Conservation (phyloP, 2,797 vertebrate genomes). For the Epinephelus awoara region DNA sequence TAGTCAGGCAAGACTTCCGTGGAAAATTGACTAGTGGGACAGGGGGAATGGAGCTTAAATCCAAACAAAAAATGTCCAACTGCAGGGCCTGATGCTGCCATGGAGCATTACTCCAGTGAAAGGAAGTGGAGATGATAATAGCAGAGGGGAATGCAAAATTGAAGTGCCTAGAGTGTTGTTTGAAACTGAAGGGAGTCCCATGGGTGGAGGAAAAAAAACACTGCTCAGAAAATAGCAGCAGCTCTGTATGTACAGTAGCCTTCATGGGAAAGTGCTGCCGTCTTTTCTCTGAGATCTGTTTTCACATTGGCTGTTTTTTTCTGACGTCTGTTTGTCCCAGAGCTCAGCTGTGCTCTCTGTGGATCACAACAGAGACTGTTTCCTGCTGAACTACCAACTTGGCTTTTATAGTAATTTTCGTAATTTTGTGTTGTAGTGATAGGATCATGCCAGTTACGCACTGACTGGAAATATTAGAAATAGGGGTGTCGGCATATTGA, state of each 20-base stretch:
- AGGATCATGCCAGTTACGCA: too few species aligned
- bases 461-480: too few species aligned
- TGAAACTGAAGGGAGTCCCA: slow-evolving; percentile 49
- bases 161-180: slow-evolving; percentile 50
- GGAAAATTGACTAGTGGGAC: slow-evolving; percentile 46
- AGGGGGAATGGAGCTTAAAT: slow-evolving; percentile 25
- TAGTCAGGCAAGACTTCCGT: slow-evolving; percentile 32
- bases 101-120: slow-evolving; percentile 15
- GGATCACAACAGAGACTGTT: background rate
- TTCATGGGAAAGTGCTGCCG: slow-evolving; percentile 74
- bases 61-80: slow-evolving; percentile 31
- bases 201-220: slow-evolving; percentile 45
- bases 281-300: slow-evolving; percentile 14
- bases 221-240: slow-evolving; percentile 55
- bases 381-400: too few species aligned
- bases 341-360: background rate
- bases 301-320: slow-evolving; percentile 14
- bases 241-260: slow-evolving; percentile 3
- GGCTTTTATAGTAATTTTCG: too few species aligned
- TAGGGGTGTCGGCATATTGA: too few species aligned
- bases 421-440: too few species aligned
- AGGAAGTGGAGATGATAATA: slow-evolving; percentile 32
- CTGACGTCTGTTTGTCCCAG: slow-evolving; percentile 24
- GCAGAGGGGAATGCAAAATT: slow-evolving; percentile 4
- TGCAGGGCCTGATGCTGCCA: slow-evolving; percentile 4